Evolutionary conservation across 2,113 vertebrate species (phyloP), one percentile per base, ranked within the genome.

Genomic region (Gymnobelideus leadbeateri): DNA sequence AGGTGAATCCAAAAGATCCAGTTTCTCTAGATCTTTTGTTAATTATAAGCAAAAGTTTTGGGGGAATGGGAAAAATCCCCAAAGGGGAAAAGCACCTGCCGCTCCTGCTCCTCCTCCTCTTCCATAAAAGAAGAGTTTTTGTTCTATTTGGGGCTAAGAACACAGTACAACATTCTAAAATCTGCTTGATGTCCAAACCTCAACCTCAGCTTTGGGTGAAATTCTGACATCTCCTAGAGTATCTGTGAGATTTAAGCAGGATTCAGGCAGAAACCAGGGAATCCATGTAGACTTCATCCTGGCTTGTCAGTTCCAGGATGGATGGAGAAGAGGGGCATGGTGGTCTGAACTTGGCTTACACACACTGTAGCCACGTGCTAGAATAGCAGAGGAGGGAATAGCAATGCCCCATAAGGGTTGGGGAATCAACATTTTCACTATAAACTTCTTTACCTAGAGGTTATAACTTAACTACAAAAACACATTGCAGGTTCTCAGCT

Each of bases 1-100:
- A 92, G 92, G 95, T 68, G 95, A 96, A 97, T 46, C 91, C 92
- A 89, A 97, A 96, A 97, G 95, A 90, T 94, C 89, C 96, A 96
- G 51, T 50, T 97, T 97, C 94, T 96, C 89, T 94, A 94, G 92
- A 92, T 97, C 94, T 95, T 93, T 92, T 91, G 77, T 92, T 95
- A 90, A 3, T 91, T 91, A 84, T 54, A 51, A 26, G 68, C 77
- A 94, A 8, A 0, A 0, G 0, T 61, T 21, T 93, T 23, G 43
- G 47, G 91, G 24, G 91, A 46, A 25, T 37, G 51, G 23, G 57
- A 90, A 84, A 92, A 95, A 25, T 55, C 47, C 9, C 24, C 47
- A 77, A n/a, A 92, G 37, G 49, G 94, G 77, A 68, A 31, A 52
- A 52, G 84, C 43, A 53, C 31, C 89, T 91, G 23, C 57, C 91